phyloP scores from a whole-genome alignment of 2,797 vertebrate species.

The Manis javanica region DNA sequence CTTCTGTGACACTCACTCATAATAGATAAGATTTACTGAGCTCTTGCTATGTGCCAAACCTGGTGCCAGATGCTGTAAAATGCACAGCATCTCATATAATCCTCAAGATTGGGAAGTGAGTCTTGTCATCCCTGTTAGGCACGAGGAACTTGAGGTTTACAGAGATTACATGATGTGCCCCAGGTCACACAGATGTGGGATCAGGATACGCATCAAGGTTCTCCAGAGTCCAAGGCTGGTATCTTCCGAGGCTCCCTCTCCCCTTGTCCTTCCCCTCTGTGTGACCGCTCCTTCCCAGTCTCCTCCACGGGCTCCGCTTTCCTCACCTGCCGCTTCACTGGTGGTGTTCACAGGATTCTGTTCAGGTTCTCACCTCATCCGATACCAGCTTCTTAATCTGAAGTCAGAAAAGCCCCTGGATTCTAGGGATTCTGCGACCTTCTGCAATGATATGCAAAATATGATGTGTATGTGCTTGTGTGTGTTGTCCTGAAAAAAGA shows the following conservation, averaged over 20 bases:
- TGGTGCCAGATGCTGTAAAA: background rate
- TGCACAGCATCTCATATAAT: background rate
- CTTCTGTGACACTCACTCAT: conserved; percentile 30
- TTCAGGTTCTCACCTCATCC: background rate
- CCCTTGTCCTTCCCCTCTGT: background rate
- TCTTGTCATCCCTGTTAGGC: conserved; percentile 28
- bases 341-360: background rate
- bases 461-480: background rate
- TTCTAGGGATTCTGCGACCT: background rate
- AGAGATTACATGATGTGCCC: background rate
- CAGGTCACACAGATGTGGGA: background rate
- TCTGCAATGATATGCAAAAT: background rate
- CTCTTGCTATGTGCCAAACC: background rate
- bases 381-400: background rate
- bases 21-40: conserved; percentile 35
- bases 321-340: background rate
- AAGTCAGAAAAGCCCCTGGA: background rate
- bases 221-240: background rate
- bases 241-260: background rate
- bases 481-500: background rate
- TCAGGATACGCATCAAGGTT: background rate
- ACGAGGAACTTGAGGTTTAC: conserved; percentile 50
- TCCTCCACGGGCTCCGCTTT: background rate
- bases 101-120: conserved; percentile 5
- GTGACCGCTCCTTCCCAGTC: background rate